phyloP scores from a whole-genome alignment of 2,888 invertebrate genomes.

The Eilema sororculum region DNA sequence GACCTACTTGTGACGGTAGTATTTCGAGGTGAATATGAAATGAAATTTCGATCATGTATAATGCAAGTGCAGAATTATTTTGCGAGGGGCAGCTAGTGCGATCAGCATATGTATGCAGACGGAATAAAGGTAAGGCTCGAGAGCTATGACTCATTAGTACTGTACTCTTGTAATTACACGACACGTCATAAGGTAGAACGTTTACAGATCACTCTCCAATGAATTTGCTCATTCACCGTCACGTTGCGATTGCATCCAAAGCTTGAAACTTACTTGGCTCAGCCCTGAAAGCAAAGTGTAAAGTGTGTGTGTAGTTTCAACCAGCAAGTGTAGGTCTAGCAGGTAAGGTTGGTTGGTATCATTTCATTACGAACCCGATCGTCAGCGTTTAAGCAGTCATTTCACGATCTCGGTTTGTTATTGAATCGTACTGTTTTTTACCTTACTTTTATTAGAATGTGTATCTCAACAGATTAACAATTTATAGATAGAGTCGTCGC shows the following conservation, averaged over 20 bases:
- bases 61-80: constrained; percentile 14
- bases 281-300: not conserved
- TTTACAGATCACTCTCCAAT: not conserved
- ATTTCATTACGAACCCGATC: too few relatives aligned
- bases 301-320: too few relatives aligned
- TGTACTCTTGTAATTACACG: not conserved
- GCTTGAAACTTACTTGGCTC: not conserved
- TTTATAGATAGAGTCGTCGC: too few relatives aligned
- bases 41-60: constrained; percentile 10
- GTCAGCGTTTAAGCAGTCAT: too few relatives aligned
- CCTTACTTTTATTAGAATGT: too few relatives aligned
- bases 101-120: not conserved
- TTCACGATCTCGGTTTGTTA: too few relatives aligned
- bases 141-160: not conserved
- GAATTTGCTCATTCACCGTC: not conserved
- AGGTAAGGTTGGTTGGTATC: not conserved
- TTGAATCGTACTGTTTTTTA: too few relatives aligned
- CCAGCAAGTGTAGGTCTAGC: too few relatives aligned
- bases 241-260: not conserved
- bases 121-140: not conserved
- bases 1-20: constrained; percentile 17
- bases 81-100: not conserved
- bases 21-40: constrained; percentile 15
- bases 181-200: too few relatives aligned
- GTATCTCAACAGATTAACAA: too few relatives aligned